Evolutionary conservation across 37 sponge, comb jelly and placozoan genomes (phyloP), one percentile per base, ranked within the genome.

Genomic region (Bolinopsis microptera): DNA sequence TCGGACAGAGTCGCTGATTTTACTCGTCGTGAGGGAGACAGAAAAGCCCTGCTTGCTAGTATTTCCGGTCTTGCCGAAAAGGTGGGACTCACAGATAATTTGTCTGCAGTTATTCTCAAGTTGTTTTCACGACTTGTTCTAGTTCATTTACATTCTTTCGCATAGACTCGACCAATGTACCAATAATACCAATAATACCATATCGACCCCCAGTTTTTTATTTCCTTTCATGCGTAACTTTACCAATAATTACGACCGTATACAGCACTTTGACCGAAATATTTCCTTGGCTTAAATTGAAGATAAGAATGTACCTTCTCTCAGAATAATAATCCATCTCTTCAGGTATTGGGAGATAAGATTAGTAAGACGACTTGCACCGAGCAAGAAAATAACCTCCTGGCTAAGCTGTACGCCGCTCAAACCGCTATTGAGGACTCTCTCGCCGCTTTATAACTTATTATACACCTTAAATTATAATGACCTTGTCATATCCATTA

Each of bases 311-410:
- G 9, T 48, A 5, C 61, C 61, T 48, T 48, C n/a, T n/a, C n/a
- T n/a, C n/a, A n/a, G n/a, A n/a, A n/a, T n/a, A n/a, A n/a, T n/a
- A n/a, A n/a, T n/a, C n/a, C n/a, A n/a, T n/a, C 76, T 8, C 76
- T n/a, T 8, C 83, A 86, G 90, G 90, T 86, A 0, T 22, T 41
- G 40, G 90, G 61, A 2, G 90, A 86, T 48, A 86, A 86, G 61
- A 48, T 86, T 3, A 86, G 90, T 40, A 86, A 41, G 90, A 86
- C 22, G 21, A 38, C 35, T 24, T 86, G 30, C 27, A 24, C n/a
- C 22, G 36, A 9, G 1, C 90, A 86, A 38, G 90, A 86, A 40
- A 86, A 38, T 23, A 24, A 35, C 90, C 30, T 86, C 48, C 32
- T 34, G 9, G 5, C 90, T 21, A 86, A 86, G 30, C 61, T 86